Conservation (phyloP, 2,113 vertebrate genomes). For the Heteronetta atricapilla region DNA sequence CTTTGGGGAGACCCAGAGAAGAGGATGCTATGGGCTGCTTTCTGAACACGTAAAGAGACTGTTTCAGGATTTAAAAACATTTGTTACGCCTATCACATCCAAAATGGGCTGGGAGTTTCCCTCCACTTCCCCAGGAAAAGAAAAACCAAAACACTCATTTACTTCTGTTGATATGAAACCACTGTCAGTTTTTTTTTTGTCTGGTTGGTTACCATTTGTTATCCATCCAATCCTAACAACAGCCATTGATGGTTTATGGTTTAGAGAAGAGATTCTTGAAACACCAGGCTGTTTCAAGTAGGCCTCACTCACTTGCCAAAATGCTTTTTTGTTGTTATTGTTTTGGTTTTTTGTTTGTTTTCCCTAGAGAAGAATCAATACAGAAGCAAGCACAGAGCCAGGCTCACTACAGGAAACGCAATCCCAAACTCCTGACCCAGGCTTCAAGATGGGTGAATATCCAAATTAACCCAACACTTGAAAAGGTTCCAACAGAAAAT, state of each 20-base stretch:
- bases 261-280: neutral
- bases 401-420: rapidly evolving
- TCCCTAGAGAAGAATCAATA: neutral
- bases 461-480: neutral
- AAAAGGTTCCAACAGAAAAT: neutral
- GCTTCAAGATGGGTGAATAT: neutral
- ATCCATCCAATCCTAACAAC: neutral
- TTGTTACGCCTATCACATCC: neutral
- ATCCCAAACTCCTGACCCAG: neutral
- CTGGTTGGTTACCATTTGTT: neutral
- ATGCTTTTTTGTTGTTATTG: too few species aligned
- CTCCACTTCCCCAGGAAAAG: neutral
- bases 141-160: neutral
- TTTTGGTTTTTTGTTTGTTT: too few species aligned
- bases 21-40: neutral
- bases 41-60: neutral
- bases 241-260: neutral
- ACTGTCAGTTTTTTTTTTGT: rapidly evolving
- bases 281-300: neutral
- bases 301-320: neutral
- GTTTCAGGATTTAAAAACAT: neutral
- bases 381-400: too few species aligned
- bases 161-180: neutral
- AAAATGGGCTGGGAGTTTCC: neutral
- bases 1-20: neutral